Evolutionary conservation across 2,888 invertebrate genomes (phyloP).

Genomic region (Coleophora flavipennella): DNA sequence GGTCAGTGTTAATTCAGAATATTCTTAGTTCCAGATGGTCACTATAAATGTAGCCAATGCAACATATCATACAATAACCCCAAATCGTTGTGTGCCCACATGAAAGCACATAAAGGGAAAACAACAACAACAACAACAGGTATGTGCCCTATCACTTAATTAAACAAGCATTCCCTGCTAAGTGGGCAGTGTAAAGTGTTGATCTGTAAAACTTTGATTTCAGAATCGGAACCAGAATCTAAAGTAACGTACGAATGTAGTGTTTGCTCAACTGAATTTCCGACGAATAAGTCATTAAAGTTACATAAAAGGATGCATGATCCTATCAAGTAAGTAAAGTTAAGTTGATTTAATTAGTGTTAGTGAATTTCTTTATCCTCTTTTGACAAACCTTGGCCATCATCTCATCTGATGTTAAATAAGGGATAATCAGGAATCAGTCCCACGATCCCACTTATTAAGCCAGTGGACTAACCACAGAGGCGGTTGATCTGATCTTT

Average conservation of each 20-base stretch:
- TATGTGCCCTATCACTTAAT: background rate
- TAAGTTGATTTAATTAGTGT: no score
- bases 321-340: slow-evolving; percentile 71
- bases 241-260: slow-evolving; percentile 60
- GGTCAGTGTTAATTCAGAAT: slow-evolving; percentile 4
- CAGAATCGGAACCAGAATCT: no score
- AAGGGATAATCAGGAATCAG: no score
- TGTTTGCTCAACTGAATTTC: slow-evolving; percentile 79
- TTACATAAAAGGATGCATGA: slow-evolving; percentile 83
- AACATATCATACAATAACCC: slow-evolving; percentile 60
- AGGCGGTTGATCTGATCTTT: no score
- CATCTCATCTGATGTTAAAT: no score
- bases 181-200: no score
- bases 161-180: no score
- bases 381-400: no score
- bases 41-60: slow-evolving; percentile 60
- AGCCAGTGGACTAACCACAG: no score
- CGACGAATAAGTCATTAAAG: slow-evolving; percentile 76
- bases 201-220: no score
- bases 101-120: slow-evolving; percentile 69
- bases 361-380: no score
- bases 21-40: slow-evolving; percentile 40
- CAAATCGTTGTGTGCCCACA: slow-evolving; percentile 74
- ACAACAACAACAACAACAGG: slow-evolving; percentile 34
- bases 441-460: no score